phyloP scores from a whole-genome alignment of 2,888 invertebrate genomes.

The Villa cingulata region DNA sequence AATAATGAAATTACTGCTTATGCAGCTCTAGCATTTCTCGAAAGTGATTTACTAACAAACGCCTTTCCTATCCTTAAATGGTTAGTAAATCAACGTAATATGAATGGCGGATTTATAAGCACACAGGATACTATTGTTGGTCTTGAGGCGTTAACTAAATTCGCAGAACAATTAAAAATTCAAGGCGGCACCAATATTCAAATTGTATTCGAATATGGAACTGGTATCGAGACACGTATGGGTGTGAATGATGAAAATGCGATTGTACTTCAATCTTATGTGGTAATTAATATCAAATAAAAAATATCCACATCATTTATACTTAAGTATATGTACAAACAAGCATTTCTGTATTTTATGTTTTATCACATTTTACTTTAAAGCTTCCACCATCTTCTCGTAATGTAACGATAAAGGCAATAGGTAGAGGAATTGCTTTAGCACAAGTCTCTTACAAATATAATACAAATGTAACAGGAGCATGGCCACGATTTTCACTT shows the following conservation, averaged over 20 bases:
- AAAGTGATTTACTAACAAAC: constrained; percentile 32
- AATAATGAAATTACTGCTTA: constrained; percentile 78
- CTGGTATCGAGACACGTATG: constrained; percentile 37
- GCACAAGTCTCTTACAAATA: constrained; percentile 68
- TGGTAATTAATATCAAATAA: constrained; percentile 37
- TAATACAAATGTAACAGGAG: constrained; percentile 74
- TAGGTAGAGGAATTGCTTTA: constrained; percentile 67
- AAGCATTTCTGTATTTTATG: background rate
- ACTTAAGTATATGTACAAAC: too few relatives aligned
- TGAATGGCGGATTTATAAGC: constrained; percentile 57
- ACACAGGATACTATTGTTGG: constrained; percentile 70
- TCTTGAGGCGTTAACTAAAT: constrained; percentile 48
- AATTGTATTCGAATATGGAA: constrained; percentile 42
- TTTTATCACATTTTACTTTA: background rate
- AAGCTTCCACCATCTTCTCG: constrained; percentile 38
- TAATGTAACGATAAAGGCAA: constrained; percentile 58
- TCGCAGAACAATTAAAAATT: constrained; percentile 40
- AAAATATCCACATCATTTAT: background rate
- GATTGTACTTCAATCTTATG: constrained; percentile 66
- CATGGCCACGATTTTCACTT: constrained; percentile 76
- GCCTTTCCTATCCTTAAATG: constrained; percentile 51
- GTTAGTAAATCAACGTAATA: constrained; percentile 53
- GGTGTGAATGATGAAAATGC: constrained; percentile 65
- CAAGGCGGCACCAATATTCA: constrained; percentile 39
- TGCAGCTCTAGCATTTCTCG: constrained; percentile 60